phyloP scores from a whole-genome alignment of 2,797 vertebrate species.

The Lindbergichthys nudifrons region DNA sequence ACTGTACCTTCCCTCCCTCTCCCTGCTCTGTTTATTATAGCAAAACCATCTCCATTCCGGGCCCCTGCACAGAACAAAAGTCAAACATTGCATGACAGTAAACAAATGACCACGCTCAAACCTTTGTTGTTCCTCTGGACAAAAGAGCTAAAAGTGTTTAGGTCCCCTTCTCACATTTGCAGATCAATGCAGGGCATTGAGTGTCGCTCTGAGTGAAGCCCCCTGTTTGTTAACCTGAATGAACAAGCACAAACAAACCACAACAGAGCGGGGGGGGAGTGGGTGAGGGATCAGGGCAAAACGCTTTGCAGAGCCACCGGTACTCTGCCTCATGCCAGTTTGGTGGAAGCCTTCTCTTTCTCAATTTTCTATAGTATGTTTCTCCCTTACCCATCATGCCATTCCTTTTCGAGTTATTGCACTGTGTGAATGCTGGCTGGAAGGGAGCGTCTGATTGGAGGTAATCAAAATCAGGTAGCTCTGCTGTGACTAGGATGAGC shows the following conservation, averaged over 20 bases:
- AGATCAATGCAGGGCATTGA: conserved; percentile 60
- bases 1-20: not conserved
- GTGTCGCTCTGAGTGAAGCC: conserved; percentile 20
- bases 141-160: conserved; percentile 44
- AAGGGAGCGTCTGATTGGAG: not conserved
- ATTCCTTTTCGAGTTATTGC: not conserved
- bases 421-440: not conserved
- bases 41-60: conserved; percentile 13
- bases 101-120: conserved; percentile 25
- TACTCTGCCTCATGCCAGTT: not conserved
- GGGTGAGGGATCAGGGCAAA: not conserved
- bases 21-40: conserved; percentile 34
- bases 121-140: conserved; percentile 13
- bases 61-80: conserved; percentile 23
- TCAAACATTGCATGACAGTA: conserved; percentile 58
- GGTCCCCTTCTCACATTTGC: conserved; percentile 19
- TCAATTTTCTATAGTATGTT: not conserved
- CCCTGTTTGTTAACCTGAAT: conserved; percentile 47
- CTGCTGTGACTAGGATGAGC: not conserved
- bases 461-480: conserved; percentile 12
- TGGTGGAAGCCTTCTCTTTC: not conserved
- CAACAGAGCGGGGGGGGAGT: conserved; percentile 12
- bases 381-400: conserved; percentile 4
- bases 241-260: conserved; percentile 30
- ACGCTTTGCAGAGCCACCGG: not conserved